Percentiles rank a stretch among this genome's conserved stretches.
These are phyloP conservation scores for Clytia hemisphaerica DNA, from an alignment of 30 jellyfish, hydroid and myxozoan species.

Conservation along the genomic window DNA sequence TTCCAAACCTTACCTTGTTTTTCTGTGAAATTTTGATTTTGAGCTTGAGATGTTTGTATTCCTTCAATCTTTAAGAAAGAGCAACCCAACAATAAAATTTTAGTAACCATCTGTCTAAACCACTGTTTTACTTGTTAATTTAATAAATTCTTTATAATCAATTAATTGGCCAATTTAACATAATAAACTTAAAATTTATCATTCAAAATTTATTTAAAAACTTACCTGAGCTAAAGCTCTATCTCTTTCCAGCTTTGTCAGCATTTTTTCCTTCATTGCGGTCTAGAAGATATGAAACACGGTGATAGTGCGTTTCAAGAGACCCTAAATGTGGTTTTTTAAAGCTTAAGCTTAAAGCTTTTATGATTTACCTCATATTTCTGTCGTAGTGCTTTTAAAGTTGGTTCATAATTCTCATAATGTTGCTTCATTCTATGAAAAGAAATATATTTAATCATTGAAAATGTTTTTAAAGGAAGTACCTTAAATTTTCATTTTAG, in stretches of 20 bases:
- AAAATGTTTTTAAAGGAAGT: too few relatives aligned
- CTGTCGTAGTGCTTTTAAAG: slow-evolving; percentile 55
- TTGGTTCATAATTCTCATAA: slow-evolving; percentile 82
- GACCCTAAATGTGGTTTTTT: neutral
- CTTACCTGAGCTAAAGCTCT: slow-evolving; percentile 89
- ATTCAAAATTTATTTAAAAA: neutral
- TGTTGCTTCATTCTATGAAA: slow-evolving; percentile 60
- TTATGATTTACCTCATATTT: slow-evolving; percentile 69
- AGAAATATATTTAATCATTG: neutral
- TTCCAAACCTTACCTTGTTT: too few relatives aligned
- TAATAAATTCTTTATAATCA: too few relatives aligned
- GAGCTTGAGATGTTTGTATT: slow-evolving; percentile 51
- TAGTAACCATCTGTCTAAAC: too few relatives aligned
- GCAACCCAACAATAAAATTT: too few relatives aligned
- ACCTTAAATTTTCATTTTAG: too few relatives aligned
- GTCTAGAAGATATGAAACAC: slow-evolving; percentile 32
- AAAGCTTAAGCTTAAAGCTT: neutral
- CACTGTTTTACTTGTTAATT: too few relatives aligned
- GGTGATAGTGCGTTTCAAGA: neutral
- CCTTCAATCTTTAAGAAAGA: slow-evolving; percentile 56
- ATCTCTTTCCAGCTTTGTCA: slow-evolving; percentile 82
- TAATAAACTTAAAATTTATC: too few relatives aligned
- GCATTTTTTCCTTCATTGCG: slow-evolving; percentile 88
- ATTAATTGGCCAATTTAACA: too few relatives aligned
- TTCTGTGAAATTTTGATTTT: too few relatives aligned